phyloP scores from a whole-genome alignment of 2,888 invertebrate genomes.

The Catocala fraxini region DNA sequence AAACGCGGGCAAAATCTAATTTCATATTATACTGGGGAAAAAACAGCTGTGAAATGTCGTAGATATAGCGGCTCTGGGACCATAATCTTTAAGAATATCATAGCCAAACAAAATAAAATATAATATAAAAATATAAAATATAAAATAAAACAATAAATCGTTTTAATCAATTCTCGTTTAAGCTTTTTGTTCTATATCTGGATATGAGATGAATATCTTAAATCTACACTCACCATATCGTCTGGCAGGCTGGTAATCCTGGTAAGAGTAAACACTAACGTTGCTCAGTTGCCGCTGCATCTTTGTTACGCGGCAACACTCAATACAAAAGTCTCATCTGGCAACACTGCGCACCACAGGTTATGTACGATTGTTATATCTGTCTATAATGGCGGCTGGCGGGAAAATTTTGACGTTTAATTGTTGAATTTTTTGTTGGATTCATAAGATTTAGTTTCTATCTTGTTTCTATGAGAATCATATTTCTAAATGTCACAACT shows the following conservation, averaged over 20 bases:
- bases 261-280: conserved; percentile 80
- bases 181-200: too few relatives aligned
- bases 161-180: too few relatives aligned
- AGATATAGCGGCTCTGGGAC: too few relatives aligned
- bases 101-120: too few relatives aligned
- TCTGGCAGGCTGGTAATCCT: conserved; percentile 81
- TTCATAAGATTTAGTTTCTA: neutral
- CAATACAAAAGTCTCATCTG: conserved; percentile 54
- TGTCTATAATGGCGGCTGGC: conserved; percentile 12
- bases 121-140: too few relatives aligned
- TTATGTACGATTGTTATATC: conserved; percentile 27
- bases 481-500: neutral
- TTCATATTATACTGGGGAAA: too few relatives aligned
- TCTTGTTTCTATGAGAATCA: neutral
- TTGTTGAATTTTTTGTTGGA: conserved; percentile 11
- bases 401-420: conserved; percentile 13
- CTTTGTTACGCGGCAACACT: conserved; percentile 55
- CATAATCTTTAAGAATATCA: too few relatives aligned
- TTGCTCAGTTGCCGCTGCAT: conserved; percentile 84
- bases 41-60: too few relatives aligned
- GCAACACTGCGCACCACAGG: conserved; percentile 46
- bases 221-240: conserved; percentile 71
- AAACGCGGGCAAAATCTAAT: too few relatives aligned
- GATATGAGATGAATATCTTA: too few relatives aligned
- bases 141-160: too few relatives aligned